A percentile compares a stretch with the other conserved stretches of the same genome.
Evolutionary conservation across 2,113 vertebrate species (phyloP).

Genomic region (Morphnarchus princeps): DNA sequence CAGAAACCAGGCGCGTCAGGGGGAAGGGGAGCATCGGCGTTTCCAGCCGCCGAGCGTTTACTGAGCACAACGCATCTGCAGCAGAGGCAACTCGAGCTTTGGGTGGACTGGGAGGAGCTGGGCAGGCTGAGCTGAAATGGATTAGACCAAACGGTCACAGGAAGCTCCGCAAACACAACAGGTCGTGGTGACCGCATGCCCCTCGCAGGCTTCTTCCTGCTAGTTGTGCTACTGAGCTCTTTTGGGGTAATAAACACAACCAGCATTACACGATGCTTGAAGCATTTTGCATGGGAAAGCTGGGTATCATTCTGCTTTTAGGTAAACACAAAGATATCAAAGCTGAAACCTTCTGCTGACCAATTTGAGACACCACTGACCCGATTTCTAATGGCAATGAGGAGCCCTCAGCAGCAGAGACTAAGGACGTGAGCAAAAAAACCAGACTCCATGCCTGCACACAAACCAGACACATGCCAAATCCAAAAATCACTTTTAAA

Average conservation of each 20-base stretch:
- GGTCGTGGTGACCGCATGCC: fast-evolving
- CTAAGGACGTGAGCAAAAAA: background rate
- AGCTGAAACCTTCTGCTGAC: background rate
- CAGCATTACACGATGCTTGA: fast-evolving
- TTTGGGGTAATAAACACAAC: fast-evolving
- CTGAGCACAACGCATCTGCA: fast-evolving
- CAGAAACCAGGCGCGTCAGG: background rate
- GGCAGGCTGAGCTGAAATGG: background rate
- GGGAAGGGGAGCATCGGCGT: background rate
- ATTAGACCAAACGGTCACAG: fast-evolving
- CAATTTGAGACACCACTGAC: background rate
- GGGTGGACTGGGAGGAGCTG: background rate
- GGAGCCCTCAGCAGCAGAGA: background rate
- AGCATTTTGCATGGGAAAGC: background rate
- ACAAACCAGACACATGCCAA: background rate
- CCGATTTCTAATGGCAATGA: fast-evolving
- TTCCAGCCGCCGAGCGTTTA: background rate
- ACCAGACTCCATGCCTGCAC: background rate
- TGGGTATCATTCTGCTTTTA: fast-evolving
- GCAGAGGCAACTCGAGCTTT: fast-evolving
- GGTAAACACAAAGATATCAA: background rate
- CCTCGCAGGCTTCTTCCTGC: background rate
- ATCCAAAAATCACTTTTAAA: background rate
- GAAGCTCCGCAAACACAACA: background rate
- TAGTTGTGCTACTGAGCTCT: background rate